Conservation (phyloP, 2,797 vertebrate genomes). For the Prunella strophiata region DNA sequence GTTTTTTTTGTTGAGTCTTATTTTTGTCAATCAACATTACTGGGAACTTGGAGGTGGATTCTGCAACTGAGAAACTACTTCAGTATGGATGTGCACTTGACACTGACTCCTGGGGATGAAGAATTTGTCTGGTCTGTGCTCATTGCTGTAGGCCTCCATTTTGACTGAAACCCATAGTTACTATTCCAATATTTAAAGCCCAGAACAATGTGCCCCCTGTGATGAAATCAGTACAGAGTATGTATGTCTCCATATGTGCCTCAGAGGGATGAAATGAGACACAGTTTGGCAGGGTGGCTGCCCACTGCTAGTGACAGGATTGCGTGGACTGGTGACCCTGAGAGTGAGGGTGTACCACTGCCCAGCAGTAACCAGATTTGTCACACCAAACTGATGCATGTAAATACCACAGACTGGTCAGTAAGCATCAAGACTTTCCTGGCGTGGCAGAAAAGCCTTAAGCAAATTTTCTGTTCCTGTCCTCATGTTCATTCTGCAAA, state of each 20-base stretch:
- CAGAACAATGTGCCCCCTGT: background rate
- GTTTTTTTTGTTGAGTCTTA: background rate
- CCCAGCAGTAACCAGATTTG: background rate
- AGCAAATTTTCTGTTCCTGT: background rate
- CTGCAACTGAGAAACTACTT: background rate
- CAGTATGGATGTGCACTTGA: background rate
- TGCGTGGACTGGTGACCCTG: background rate
- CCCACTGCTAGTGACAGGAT: background rate
- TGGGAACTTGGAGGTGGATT: background rate
- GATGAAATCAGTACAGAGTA: background rate
- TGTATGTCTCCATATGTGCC: rapidly evolving
- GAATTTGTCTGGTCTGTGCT: background rate
- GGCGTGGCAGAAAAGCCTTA: background rate
- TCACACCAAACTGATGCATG: background rate
- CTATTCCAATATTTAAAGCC: background rate
- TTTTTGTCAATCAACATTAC: background rate
- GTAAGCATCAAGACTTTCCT: background rate
- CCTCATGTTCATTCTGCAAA: background rate
- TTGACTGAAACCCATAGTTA: background rate
- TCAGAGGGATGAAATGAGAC: background rate
- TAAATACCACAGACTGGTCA: background rate
- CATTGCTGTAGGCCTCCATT: background rate
- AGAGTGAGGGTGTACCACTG: background rate
- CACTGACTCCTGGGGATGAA: background rate
- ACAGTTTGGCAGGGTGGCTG: background rate